Conservation (phyloP, 2,113 vertebrate genomes). For the Panurus biarmicus region DNA sequence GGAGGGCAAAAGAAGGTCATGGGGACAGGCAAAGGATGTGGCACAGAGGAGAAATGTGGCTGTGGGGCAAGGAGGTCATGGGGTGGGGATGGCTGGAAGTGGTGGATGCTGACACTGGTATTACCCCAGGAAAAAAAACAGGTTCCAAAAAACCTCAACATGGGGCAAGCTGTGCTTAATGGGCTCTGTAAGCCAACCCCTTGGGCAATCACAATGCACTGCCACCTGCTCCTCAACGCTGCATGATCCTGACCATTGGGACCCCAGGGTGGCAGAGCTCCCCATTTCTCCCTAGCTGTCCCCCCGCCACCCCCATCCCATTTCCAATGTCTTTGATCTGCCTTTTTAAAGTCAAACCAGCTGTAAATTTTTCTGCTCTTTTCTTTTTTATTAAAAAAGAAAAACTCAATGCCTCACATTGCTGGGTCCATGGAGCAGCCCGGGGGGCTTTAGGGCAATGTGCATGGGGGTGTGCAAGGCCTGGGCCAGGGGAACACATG, state of each 20-base stretch:
- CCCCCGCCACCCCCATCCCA: neutral
- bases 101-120: neutral
- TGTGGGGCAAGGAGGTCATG: accelerated
- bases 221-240: accelerated
- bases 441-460: accelerated
- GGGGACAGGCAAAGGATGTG: neutral
- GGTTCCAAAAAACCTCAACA: neutral
- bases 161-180: accelerated
- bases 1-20: accelerated
- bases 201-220: neutral
- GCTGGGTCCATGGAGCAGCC: neutral
- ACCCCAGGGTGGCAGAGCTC: neutral
- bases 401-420: neutral
- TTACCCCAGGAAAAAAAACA: no score
- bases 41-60: neutral
- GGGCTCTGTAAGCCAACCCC: neutral
- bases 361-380: neutral
- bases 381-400: constrained; percentile 41
- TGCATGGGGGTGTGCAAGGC: neutral
- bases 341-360: neutral
- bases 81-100: neutral
- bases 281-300: neutral
- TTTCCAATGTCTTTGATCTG: neutral
- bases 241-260: accelerated
- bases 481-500: no score